Percentiles rank a stretch among this genome's conserved stretches.
These are phyloP conservation scores for Brachyhypopomus gauderio DNA, from an alignment of 2,113 vertebrate genomes.

Conservation along the genomic window DNA sequence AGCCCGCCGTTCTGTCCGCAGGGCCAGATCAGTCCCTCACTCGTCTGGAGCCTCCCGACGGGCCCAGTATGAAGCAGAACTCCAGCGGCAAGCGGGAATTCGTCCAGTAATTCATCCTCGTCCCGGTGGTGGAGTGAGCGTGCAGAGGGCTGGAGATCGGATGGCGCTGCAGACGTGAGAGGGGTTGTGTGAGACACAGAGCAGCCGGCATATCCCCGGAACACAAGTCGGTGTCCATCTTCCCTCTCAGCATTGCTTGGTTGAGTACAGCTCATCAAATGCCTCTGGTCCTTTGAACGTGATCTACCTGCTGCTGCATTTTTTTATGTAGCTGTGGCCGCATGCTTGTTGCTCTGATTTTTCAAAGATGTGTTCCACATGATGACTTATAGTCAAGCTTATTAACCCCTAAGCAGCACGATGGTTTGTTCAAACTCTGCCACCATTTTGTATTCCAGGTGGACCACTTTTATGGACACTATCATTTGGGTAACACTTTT, in stretches of 20 bases:
- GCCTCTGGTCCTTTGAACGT: constrained; percentile 2
- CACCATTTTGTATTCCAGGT: neutral
- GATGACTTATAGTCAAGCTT: constrained; percentile 22
- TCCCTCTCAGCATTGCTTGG: neutral
- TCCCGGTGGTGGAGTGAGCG: constrained; percentile 31
- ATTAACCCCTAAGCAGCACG: neutral
- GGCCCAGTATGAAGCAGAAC: constrained; percentile 31
- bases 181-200: too few species aligned
- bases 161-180: too few species aligned
- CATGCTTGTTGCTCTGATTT: too few species aligned
- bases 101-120: neutral
- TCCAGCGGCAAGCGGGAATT: constrained; percentile 18
- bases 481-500: neutral
- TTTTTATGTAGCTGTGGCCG: too few species aligned
- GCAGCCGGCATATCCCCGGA: too few species aligned
- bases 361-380: neutral
- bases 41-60: constrained; percentile 6
- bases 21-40: neutral
- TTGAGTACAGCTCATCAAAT: constrained; percentile 27
- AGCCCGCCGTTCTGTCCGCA: neutral
- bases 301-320: neutral
- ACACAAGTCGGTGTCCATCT: too few species aligned
- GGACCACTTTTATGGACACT: neutral
- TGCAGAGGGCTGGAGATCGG: neutral
- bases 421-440: constrained; percentile 5